Percentiles rank a stretch among this genome's conserved stretches.
Evolutionary conservation across 2,113 vertebrate species (phyloP).

Genomic region (Cyprinodon variegatus): DNA sequence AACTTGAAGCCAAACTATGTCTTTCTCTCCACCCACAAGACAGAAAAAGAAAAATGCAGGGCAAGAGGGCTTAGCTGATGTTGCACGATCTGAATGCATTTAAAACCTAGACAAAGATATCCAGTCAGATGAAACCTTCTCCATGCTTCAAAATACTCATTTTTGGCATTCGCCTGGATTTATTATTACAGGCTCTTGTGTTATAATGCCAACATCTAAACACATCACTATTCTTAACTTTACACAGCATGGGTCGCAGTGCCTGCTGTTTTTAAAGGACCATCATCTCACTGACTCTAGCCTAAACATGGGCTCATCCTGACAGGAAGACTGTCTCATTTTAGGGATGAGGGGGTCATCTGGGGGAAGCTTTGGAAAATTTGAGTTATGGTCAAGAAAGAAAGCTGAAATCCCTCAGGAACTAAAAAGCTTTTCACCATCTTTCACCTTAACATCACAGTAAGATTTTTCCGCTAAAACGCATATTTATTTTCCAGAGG

Average conservation of each 20-base stretch:
- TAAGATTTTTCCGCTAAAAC: conserved; percentile 24
- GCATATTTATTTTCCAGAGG: neutral
- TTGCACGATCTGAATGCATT: neutral
- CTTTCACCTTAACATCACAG: neutral
- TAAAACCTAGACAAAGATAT: neutral
- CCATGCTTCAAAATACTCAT: no score
- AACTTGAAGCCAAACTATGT: conserved; percentile 27
- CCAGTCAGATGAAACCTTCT: neutral
- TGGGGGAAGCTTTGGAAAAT: conserved; percentile 42
- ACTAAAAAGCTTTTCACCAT: conserved; percentile 24
- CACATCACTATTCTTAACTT: conserved; percentile 56
- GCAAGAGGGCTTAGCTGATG: conserved; percentile 21
- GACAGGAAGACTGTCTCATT: conserved; percentile 23
- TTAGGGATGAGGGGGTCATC: conserved; percentile 36
- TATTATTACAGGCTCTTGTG: neutral
- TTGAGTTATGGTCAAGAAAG: conserved; percentile 40
- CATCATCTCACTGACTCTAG: conserved; percentile 51
- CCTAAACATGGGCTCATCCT: conserved; percentile 61
- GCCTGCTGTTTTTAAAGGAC: conserved; percentile 23
- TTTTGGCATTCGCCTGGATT: neutral
- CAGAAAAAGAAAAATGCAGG: conserved; percentile 7
- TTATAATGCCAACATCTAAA: conserved; percentile 36
- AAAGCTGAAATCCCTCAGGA: conserved; percentile 30
- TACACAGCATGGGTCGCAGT: conserved; percentile 34
- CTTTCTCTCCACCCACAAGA: conserved; percentile 27